phyloP scores from a whole-genome alignment of 1,140 invertebrate species.

The Trichonephila clavipes region DNA sequence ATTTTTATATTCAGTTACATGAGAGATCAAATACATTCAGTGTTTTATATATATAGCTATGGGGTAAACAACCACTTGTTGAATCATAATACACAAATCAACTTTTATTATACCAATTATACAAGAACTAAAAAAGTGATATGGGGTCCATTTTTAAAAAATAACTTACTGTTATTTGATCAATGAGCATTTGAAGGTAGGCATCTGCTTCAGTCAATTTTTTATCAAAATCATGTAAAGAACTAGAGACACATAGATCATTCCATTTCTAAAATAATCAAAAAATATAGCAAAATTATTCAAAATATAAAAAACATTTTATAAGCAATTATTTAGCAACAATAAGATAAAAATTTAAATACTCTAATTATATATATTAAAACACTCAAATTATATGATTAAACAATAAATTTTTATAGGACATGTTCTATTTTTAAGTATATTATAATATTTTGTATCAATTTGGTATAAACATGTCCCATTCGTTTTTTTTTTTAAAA shows the following conservation, averaged over 20 bases:
- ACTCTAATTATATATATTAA: too few species aligned
- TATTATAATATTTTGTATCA: too few species aligned
- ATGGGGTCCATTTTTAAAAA: neutral
- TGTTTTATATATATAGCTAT: too few species aligned
- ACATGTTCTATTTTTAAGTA: too few species aligned
- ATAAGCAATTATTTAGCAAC: neutral
- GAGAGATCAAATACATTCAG: too few species aligned
- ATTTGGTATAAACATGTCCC: too few species aligned
- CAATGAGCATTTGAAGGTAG: constrained; percentile 97
- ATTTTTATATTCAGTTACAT: too few species aligned
- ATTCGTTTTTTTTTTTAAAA: too few species aligned
- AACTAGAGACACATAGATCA: constrained; percentile 84
- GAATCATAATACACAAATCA: neutral
- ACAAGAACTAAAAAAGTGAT: neutral
- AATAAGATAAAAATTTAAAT: neutral
- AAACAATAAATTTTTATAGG: too few species aligned
- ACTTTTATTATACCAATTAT: neutral
- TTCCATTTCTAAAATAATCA: constrained; percentile 83
- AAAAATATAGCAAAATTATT: neutral
- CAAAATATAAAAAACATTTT: neutral
- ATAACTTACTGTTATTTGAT: constrained; percentile 87
- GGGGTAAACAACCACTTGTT: too few species aligned
- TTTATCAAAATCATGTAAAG: constrained; percentile 90
- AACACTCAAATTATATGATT: too few species aligned
- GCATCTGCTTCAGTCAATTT: constrained; percentile 97